Conservation (phyloP, 30 jellyfish, hydroid and myxozoan genomes). For the Mastigias papua region DNA sequence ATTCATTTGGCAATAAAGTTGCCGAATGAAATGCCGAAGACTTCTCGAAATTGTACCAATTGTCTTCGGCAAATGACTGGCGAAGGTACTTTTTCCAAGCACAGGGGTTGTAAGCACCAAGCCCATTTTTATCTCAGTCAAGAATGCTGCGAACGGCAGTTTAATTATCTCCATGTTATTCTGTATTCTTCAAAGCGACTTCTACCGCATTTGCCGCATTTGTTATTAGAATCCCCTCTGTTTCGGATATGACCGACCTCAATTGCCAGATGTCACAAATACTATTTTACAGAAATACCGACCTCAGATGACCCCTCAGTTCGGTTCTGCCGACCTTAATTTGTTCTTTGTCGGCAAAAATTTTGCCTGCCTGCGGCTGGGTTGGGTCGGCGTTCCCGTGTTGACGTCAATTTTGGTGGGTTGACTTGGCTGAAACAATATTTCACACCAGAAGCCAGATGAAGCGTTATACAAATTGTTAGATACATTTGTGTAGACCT, state of each 20-base stretch:
- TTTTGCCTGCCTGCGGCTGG: conserved; percentile 12
- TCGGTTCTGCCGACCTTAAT: background rate
- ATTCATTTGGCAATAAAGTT: background rate
- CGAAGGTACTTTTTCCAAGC: background rate
- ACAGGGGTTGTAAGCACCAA: background rate
- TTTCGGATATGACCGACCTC: background rate
- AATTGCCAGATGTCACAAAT: background rate
- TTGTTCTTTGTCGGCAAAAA: background rate
- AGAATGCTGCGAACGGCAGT: background rate
- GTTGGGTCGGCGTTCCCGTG: background rate
- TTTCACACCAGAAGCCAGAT: too few species aligned
- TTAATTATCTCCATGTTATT: background rate
- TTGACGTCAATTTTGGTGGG: background rate
- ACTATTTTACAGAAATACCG: background rate
- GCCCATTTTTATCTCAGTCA: background rate
- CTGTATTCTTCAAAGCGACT: background rate
- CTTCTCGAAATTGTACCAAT: background rate
- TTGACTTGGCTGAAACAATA: background rate
- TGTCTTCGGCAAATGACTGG: background rate
- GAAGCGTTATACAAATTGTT: too few species aligned
- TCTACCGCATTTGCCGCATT: background rate
- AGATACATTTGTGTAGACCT: too few species aligned
- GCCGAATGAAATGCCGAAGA: background rate
- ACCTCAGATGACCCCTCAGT: background rate
- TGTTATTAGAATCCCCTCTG: background rate